Evolutionary conservation across 2,888 invertebrate species (phyloP), one percentile per base, ranked within the genome.

Genomic region (Noctuana brunneofusca): DNA sequence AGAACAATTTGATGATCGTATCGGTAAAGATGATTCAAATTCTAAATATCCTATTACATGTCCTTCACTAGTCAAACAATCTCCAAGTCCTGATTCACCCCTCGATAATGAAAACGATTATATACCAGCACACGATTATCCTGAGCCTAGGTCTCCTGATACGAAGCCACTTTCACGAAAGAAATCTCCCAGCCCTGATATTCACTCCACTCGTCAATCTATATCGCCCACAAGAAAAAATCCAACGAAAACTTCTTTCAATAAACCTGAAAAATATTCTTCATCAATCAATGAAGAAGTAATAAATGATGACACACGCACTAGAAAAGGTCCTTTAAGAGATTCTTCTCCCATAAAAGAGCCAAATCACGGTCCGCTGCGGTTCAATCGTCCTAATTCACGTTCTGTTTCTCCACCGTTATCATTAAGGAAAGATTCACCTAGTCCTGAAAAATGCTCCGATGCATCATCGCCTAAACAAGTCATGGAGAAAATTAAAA

Each of bases 151-250:
- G 8, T 35, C 16, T 18, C 32, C 46, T 54, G 50, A 55, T 5
- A 35, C 22, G 11, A 58, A 27, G 14, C 35, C 48, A 16, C 46
- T 18, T 24, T 20, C 48, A 48, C 48, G 16, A 38, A 43, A 55
- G 3, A 64, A 63, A 63, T 66, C 67, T 32, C 58, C 65, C 27
- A 69, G 66, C 46, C 67, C 70, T 43, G 66, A 69, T n/a, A 75
- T 72, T 50, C 68, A n/a, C 16, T n/a, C 9, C 11, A 14, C 41
- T 12, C 38, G 14, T n/a, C 20, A 55, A 41, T 41, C 67, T 52
- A 68, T 71, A 9, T 78, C 76, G 0, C 75, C 81, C 0, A 58
- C 62, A 32, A 76, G 70, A 59, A 80, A 72, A 54, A 68, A 20
- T 35, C 58, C 50, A 14, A 14, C 22, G 22, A 63, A 59, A 52